phyloP scores from a whole-genome alignment of 2,888 invertebrate genomes.

The Agrilus mali region DNA sequence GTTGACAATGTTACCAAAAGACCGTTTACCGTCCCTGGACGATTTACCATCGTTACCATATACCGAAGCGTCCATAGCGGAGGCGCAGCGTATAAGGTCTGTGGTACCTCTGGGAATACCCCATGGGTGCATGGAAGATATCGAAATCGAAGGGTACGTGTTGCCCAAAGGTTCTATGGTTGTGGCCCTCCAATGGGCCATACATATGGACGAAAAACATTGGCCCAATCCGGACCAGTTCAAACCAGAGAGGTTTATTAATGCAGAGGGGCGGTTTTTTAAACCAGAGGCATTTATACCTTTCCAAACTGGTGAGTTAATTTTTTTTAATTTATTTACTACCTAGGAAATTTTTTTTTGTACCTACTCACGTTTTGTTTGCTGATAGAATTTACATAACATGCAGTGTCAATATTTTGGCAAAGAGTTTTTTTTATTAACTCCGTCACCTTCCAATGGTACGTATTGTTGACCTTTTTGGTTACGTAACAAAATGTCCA shows the following conservation, averaged over 20 bases:
- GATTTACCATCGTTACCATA: constrained; percentile 44
- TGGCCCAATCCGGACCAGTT: constrained; percentile 60
- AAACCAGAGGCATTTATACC: constrained; percentile 65
- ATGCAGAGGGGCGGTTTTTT: constrained; percentile 44
- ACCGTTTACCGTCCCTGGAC: constrained; percentile 35
- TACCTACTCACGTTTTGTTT: no score
- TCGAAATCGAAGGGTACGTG: constrained; percentile 36
- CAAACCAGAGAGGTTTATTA: constrained; percentile 56
- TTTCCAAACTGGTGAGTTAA: constrained; percentile 59
- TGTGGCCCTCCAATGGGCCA: constrained; percentile 68
- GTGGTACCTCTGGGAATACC: constrained; percentile 78
- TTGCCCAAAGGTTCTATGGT: constrained; percentile 62
- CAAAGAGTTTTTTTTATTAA: no score
- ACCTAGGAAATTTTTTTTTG: no score
- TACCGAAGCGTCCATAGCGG: constrained; percentile 62
- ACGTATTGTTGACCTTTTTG: no score
- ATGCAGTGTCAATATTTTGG: no score
- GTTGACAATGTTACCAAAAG: constrained; percentile 30
- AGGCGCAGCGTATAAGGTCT: constrained; percentile 65
- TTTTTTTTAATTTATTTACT: neutral
- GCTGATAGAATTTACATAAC: no score
- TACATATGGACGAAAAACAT: constrained; percentile 56
- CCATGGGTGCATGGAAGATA: constrained; percentile 54
- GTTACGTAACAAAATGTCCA: no score
- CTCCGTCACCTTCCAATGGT: no score